Evolutionary conservation across 2,888 invertebrate species (phyloP), one percentile per base, ranked within the genome.

Genomic region (Drosophila buzzatii): DNA sequence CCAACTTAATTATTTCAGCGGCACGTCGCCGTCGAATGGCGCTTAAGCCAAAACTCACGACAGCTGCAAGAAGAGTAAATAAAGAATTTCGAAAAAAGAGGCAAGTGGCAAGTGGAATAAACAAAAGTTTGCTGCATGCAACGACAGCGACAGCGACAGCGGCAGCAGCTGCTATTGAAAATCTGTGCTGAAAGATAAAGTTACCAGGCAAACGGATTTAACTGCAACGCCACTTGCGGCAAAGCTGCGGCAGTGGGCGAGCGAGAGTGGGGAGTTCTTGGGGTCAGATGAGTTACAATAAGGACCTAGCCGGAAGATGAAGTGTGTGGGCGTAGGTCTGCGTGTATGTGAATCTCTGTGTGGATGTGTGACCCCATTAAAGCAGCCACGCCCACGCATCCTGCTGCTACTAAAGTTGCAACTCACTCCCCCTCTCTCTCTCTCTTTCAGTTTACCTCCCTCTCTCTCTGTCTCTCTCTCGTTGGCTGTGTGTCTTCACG

Each of bases 1-100:
- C 78, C 84, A 89, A 83, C 85, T 85, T 85, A 89, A 85, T 85
- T 85, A 85, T 85, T 85, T 81, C 89, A 87, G 67, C 65, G 83
- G 74, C 89, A 85, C 89, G 89, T 87, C 73, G 81, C 66, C 58
- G 55, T 58, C 70, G 66, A 70, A 64, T 73, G 79, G 52, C 62
- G 74, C 75, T 88, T 80, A 82, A 79, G 89, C 76, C 74, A 75
- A 81, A 70, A 71, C 87, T 70, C 70, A 75, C 76, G 76, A 82
- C 85, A 88, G 89, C 86, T 88, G 85, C 69, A 66, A 67, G 39
- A 47, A 59, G 64, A 67, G 73, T 65, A 73, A 71, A 72, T 62
- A 74, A 83, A 64, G 80, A 64, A 56, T 58, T 56, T 4, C 9
- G 41, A 41, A 58, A 33, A 18, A 10, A 44, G 44, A 31, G 7